phyloP scores from a whole-genome alignment of 64 coral and sea anemone species.

The Cladopsammia gracilis region DNA sequence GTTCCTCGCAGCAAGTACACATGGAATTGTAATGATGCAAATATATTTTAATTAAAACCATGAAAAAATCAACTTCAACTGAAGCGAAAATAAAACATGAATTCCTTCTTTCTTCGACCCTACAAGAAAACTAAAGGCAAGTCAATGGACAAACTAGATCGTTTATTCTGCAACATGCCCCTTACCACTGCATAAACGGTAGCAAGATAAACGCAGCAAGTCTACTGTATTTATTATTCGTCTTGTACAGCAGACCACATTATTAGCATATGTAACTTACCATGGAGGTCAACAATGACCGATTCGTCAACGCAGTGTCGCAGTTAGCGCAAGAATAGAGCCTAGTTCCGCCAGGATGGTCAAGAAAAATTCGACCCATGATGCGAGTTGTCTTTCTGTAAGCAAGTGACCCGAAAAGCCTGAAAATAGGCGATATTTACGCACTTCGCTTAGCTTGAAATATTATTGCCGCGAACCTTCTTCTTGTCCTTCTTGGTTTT shows the following conservation, averaged over 20 bases:
- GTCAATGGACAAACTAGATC: background rate
- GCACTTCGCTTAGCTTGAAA: background rate
- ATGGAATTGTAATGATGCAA: too few species aligned
- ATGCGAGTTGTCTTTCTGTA: background rate
- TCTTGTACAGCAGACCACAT: conserved; percentile 4
- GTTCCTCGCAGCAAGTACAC: too few species aligned
- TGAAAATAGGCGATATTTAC: background rate
- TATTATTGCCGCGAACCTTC: conserved; percentile 17
- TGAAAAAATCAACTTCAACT: too few species aligned
- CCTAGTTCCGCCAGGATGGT: conserved; percentile 95
- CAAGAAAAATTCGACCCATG: conserved; percentile 97
- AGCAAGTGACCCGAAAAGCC: background rate
- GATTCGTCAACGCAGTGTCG: conserved; percentile 99
- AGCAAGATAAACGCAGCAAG: background rate
- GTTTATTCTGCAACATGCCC: background rate
- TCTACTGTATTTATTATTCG: background rate
- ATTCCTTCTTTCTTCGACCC: too few species aligned
- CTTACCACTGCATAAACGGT: background rate
- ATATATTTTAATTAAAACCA: too few species aligned
- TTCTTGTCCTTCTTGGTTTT: conserved; percentile 5
- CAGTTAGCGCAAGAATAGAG: conserved; percentile 99
- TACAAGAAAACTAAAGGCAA: background rate
- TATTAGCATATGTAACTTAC: conserved; percentile 47
- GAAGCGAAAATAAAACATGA: too few species aligned
- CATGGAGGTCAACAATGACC: conserved; percentile 94